These are phyloP conservation scores for Ochropacha duplaris DNA, from an alignment of 2,888 invertebrate genomes.

Conservation along the genomic window DNA sequence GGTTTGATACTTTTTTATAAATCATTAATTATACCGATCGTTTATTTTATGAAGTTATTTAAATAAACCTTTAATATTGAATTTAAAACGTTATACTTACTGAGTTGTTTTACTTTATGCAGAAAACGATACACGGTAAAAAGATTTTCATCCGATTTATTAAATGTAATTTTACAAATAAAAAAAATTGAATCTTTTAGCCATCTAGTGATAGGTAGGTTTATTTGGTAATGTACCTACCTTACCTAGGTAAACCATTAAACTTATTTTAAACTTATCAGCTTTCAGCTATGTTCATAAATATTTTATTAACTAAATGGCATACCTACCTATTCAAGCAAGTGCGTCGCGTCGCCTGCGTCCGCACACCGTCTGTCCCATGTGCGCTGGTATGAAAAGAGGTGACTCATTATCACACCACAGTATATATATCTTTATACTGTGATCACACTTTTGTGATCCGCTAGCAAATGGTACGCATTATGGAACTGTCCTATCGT, in stretches of 20 bases:
- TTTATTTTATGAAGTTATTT: conserved; percentile 8
- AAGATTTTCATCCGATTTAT: no score
- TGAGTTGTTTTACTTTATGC: no score
- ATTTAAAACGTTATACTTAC: no score
- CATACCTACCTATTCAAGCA: conserved; percentile 68
- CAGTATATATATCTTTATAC: no score
- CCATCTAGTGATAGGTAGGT: no score
- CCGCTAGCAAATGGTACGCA: conserved; percentile 9
- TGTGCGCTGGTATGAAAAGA: conserved; percentile 76
- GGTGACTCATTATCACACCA: conserved; percentile 74
- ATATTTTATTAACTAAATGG: conserved; percentile 13
- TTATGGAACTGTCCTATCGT: neutral
- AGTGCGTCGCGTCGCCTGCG: conserved; percentile 53
- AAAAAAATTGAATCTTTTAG: no score
- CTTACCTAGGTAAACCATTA: no score
- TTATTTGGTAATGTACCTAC: no score
- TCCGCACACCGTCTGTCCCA: conserved; percentile 58
- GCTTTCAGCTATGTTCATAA: neutral
- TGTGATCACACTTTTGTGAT: no score
- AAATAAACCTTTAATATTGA: no score
- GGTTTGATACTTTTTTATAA: conserved; percentile 25
- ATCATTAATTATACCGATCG: conserved; percentile 27
- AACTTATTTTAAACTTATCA: neutral
- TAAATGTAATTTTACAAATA: no score
- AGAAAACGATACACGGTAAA: no score